Percentiles rank a stretch among this genome's conserved stretches.
Evolutionary conservation across 2,113 vertebrate species (phyloP).

Genomic region (Chelonoidis abingdonii): DNA sequence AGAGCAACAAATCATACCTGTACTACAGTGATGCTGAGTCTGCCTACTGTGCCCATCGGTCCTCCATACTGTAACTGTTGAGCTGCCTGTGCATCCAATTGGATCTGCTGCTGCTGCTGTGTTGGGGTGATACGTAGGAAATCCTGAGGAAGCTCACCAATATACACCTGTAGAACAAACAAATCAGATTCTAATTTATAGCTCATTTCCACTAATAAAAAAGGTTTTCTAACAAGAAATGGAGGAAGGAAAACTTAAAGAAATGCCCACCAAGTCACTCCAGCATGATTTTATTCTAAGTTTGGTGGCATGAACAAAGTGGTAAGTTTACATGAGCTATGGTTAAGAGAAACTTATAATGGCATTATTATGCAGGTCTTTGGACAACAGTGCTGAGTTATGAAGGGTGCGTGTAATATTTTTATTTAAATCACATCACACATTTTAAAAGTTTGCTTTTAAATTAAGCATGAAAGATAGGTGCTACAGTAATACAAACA

Average conservation of each 20-base stretch:
- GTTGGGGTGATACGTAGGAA: constrained; percentile 96
- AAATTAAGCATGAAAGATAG: neutral
- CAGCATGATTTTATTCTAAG: neutral
- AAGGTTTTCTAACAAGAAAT: neutral
- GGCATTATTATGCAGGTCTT: too few species aligned
- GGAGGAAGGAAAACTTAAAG: neutral
- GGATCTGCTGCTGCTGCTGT: constrained; percentile 94
- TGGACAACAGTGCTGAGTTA: too few species aligned
- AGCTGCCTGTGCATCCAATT: constrained; percentile 94
- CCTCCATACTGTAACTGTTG: constrained; percentile 93
- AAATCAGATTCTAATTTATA: neutral
- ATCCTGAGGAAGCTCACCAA: constrained; percentile 96
- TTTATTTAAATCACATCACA: too few species aligned
- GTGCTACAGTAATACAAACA: neutral
- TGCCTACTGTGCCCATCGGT: constrained; percentile 86
- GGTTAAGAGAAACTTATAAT: neutral
- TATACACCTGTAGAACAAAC: constrained; percentile 84
- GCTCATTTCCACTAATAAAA: neutral
- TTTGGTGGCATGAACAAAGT: constrained; percentile 1
- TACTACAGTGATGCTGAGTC: constrained; percentile 97
- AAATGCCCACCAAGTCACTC: neutral
- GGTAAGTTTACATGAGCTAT: neutral
- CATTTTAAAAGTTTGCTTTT: neutral
- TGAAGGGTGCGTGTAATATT: too few species aligned
- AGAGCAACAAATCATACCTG: constrained; percentile 82